Percentiles rank a stretch among this genome's conserved stretches.
Evolutionary conservation across 2,888 invertebrate genomes (phyloP).

Genomic region (Lampropteryx suffumata): DNA sequence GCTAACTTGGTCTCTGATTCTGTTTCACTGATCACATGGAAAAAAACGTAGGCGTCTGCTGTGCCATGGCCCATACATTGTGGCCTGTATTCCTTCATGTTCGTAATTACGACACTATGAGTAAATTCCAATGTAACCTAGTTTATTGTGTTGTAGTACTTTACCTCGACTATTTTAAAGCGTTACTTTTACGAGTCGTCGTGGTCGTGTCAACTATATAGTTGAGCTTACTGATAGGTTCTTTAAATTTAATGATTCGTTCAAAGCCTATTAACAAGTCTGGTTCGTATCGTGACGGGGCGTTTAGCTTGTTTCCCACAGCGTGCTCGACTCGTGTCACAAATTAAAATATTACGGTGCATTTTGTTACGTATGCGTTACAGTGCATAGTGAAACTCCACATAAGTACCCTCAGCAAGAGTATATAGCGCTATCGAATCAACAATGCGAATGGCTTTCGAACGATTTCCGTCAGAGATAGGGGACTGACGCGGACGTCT

Average conservation of each 20-base stretch:
- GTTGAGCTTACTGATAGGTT: constrained; percentile 13
- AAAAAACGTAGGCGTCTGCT: neutral
- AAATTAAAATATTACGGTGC: constrained; percentile 73
- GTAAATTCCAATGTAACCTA: constrained; percentile 3
- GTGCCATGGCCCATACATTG: neutral
- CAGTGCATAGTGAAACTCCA: constrained; percentile 43
- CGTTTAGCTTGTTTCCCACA: constrained; percentile 49
- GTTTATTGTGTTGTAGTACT: neutral
- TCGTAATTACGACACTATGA: neutral
- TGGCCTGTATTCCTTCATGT: neutral
- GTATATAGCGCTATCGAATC: no score
- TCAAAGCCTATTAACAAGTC: constrained; percentile 36
- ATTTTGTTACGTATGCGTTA: constrained; percentile 58
- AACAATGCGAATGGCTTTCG: no score
- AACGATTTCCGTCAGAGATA: no score
- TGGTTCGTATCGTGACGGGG: constrained; percentile 45
- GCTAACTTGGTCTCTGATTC: no score
- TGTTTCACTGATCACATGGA: no score
- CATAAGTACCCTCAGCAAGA: constrained; percentile 19
- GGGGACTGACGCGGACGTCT: no score
- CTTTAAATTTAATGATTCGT: constrained; percentile 29
- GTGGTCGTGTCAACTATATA: constrained; percentile 16
- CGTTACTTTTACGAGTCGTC: constrained; percentile 17
- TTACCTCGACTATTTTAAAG: constrained; percentile 3
- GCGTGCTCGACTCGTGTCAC: constrained; percentile 48